Conservation (phyloP, 2,797 vertebrate genomes). For the Chloroceryle inda region DNA sequence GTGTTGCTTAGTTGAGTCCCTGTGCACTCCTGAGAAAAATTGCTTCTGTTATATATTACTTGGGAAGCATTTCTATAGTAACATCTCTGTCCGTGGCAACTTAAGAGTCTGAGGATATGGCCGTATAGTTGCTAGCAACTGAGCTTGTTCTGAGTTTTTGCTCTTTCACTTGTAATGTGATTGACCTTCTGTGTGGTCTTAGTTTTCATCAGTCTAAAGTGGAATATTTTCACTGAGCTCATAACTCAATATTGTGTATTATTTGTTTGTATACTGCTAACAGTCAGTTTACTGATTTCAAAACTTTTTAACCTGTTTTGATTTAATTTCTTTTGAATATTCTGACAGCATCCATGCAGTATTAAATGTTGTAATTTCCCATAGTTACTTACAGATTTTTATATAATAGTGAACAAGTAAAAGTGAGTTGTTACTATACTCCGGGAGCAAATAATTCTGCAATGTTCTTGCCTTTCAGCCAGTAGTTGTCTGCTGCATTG, state of each 20-base stretch:
- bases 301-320: neutral
- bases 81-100: neutral
- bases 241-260: neutral
- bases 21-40: neutral
- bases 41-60: neutral
- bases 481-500: conserved; percentile 46
- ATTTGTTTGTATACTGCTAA: neutral
- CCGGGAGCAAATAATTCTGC: neutral
- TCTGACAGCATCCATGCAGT: neutral
- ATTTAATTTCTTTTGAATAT: neutral
- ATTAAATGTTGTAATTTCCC: neutral
- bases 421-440: neutral
- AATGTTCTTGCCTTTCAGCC: conserved; percentile 7
- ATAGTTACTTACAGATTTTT: neutral
- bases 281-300: neutral
- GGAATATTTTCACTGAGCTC: neutral
- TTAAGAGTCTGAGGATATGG: neutral
- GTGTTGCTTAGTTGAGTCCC: neutral
- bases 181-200: neutral
- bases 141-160: neutral
- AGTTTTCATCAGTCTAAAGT: neutral
- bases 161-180: neutral
- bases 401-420: neutral
- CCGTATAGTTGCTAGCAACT: neutral
- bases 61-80: neutral